Evolutionary conservation across 2,888 invertebrate species (phyloP).

Genomic region (Cetonia aurata): DNA sequence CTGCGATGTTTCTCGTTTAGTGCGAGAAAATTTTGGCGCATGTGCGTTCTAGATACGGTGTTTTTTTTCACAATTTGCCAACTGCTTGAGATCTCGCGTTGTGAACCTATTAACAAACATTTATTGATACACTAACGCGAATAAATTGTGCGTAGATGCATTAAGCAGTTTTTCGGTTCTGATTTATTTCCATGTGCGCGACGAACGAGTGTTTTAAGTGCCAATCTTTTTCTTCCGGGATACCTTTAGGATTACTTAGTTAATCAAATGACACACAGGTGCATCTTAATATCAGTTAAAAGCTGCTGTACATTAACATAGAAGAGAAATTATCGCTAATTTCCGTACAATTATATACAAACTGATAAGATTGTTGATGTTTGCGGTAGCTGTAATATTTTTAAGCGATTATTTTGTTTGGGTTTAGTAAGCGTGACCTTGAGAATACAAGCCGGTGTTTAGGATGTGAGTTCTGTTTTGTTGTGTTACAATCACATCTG

Average conservation of each 20-base stretch:
- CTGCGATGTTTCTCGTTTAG: slow-evolving; percentile 11
- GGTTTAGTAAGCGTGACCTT: slow-evolving; percentile 32
- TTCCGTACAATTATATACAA: background rate
- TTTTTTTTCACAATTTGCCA: slow-evolving; percentile 26
- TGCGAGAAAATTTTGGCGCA: slow-evolving; percentile 27
- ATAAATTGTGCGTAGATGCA: slow-evolving; percentile 16
- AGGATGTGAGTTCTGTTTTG: slow-evolving; percentile 23
- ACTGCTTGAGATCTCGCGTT: slow-evolving; percentile 32
- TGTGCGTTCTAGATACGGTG: slow-evolving; percentile 27
- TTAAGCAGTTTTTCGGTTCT: background rate
- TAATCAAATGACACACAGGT: too few species aligned
- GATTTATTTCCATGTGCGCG: background rate
- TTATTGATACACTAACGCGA: slow-evolving; percentile 6
- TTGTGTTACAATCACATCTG: slow-evolving; percentile 23
- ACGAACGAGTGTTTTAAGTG: background rate
- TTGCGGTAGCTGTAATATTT: slow-evolving; percentile 17
- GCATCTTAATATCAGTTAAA: too few species aligned
- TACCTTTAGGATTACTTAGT: background rate
- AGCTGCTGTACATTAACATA: background rate
- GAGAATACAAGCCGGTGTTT: slow-evolving; percentile 27
- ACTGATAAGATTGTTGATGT: slow-evolving; percentile 24
- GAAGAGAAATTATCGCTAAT: background rate
- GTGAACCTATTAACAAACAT: slow-evolving; percentile 26
- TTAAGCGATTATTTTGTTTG: slow-evolving; percentile 28
- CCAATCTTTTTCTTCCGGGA: slow-evolving; percentile 16